Evolutionary conservation across 2,888 invertebrate species (phyloP), one percentile per base, ranked within the genome.

Genomic region (Antitype chi): DNA sequence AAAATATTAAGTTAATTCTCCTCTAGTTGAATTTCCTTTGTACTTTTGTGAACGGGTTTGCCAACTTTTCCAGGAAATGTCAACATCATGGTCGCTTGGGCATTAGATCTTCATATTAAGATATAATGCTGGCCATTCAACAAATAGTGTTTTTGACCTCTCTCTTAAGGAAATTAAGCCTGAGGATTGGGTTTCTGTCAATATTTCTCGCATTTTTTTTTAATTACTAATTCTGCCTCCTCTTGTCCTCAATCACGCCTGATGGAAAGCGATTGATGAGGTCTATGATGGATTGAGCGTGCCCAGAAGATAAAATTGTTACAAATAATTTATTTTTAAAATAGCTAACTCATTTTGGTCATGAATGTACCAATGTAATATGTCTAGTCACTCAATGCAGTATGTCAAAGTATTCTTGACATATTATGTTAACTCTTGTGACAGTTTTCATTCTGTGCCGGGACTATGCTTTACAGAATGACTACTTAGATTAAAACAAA

Each of bases 21-120:
- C 11, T 25, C 7, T 62, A 32, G 43, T 38, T 43, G 23, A 23
- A 80, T 79, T 69, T 64, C 47, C 57, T 69, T 43, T 15, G 20
- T 60, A 20, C 28, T 47, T 6, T 53, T 32, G 47, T 53, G 15
- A 78, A 49, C 47, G 25, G 9, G 68, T 64, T 64, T 25, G 43
- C 15, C n/a, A 15, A 25, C 8, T 11, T 23, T 79, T 74, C 60
- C 52, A 67, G 57, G 57, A 76, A 82, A 70, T 76, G 5, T 17
- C 1, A 23, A 28, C 20, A 55, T n/a, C 52, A 53, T 32, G 47
- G 17, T 49, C 23, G 38, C 53, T n/a, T 20, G 7, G 20, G 5
- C 49, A 25, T 32, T 62, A 52, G n/a, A 52, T 68, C 25, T 72
- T 49, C 25, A 32, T 62, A 62, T n/a, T 25, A 52, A 52, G 52